Percentiles rank a stretch among this genome's conserved stretches.
Conservation (phyloP, 2,888 invertebrate genomes). For the Amiota communis region DNA sequence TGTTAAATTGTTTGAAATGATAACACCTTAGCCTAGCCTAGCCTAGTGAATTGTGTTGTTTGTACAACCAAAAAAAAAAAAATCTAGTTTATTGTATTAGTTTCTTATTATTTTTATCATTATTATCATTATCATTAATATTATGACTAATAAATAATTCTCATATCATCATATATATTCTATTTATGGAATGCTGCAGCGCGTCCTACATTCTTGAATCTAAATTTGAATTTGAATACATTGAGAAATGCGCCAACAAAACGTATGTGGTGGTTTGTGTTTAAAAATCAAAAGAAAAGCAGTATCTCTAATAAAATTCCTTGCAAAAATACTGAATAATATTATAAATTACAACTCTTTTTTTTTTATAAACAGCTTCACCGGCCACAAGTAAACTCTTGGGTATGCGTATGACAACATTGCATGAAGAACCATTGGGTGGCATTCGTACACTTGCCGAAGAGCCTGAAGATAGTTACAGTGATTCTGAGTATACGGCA, state of each 20-base stretch:
- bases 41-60: too few relatives aligned
- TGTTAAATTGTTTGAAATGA: too few relatives aligned
- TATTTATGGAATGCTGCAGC: slow-evolving; percentile 81
- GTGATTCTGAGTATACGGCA: slow-evolving; percentile 73
- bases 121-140: neutral
- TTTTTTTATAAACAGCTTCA: slow-evolving; percentile 76
- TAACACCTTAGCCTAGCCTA: too few relatives aligned
- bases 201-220: slow-evolving; percentile 98
- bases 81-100: too few relatives aligned
- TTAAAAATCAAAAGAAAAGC: slow-evolving; percentile 6
- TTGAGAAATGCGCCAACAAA: slow-evolving; percentile 91
- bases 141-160: too few relatives aligned
- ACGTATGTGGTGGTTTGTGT: slow-evolving; percentile 80
- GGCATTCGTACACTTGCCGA: slow-evolving; percentile 74
- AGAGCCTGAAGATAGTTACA: slow-evolving; percentile 72
- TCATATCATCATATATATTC: slow-evolving; percentile 47
- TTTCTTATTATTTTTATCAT: slow-evolving; percentile 17
- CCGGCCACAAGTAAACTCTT: slow-evolving; percentile 86
- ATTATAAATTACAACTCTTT: neutral
- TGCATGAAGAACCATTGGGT: slow-evolving; percentile 87
- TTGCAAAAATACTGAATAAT: neutral
- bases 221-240: slow-evolving; percentile 94
- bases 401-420: slow-evolving; percentile 91
- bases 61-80: too few relatives aligned
- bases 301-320: neutral